Evolutionary conservation across 1,140 invertebrate genomes (phyloP).

Genomic region (Zophobas atratus): DNA sequence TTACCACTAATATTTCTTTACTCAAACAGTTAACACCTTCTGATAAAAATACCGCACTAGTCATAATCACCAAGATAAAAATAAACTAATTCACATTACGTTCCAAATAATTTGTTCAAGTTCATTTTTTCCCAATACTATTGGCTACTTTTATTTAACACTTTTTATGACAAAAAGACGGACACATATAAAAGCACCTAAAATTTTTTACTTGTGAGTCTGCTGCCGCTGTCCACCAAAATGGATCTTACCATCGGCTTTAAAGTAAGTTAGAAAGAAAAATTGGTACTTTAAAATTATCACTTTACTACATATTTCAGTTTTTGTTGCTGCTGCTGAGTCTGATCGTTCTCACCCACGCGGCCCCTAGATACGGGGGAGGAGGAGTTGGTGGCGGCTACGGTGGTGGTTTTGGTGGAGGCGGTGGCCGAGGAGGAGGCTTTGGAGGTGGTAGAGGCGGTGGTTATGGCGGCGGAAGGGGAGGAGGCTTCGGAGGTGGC

Average conservation of each 20-base stretch:
- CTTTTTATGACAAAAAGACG: background rate
- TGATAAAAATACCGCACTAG: background rate
- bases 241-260: too few species aligned
- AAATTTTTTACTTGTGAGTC: background rate
- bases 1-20: background rate
- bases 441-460: background rate
- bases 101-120: constrained; percentile 11
- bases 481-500: background rate
- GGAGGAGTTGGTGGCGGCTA: too few species aligned
- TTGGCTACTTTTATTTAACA: background rate
- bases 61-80: background rate
- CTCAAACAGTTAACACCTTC: background rate
- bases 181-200: background rate
- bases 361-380: too few species aligned
- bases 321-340: too few species aligned
- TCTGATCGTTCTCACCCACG: too few species aligned
- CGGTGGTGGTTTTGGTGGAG: too few species aligned
- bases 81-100: background rate
- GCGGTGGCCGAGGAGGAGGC: too few species aligned
- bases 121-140: background rate
- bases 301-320: too few species aligned
- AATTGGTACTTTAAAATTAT: too few species aligned
- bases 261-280: too few species aligned
- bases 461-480: background rate
- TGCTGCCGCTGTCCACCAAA: background rate